A percentile compares a stretch with the other conserved stretches of the same genome.
phyloP scores from a whole-genome alignment of 2,113 vertebrate species.

The Plotosus lineatus region DNA sequence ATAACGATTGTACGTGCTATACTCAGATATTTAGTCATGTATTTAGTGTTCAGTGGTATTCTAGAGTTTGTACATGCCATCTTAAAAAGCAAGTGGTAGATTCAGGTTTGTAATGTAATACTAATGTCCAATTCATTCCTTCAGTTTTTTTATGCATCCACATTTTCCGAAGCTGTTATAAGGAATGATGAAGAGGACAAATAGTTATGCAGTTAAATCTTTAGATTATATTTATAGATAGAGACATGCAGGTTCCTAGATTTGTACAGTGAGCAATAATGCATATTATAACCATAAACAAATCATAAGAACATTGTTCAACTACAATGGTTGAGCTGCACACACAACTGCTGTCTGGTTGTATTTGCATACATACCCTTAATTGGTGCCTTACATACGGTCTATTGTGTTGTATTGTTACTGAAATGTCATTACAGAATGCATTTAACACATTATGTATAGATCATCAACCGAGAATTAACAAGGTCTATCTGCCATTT shows the following conservation, averaged over 20 bases:
- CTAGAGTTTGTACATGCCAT: not conserved
- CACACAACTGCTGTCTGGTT: slow-evolving; percentile 25
- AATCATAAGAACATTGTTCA: slow-evolving; percentile 36
- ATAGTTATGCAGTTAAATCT: slow-evolving; percentile 13
- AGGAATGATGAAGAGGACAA: slow-evolving; percentile 8
- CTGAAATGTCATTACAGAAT: not conserved
- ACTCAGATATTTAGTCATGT: slow-evolving; percentile 1
- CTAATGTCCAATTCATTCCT: slow-evolving; percentile 9
- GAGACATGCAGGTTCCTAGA: slow-evolving; percentile 17
- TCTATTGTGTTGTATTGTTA: slow-evolving; percentile 17
- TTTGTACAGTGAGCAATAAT: slow-evolving; percentile 65
- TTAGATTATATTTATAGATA: slow-evolving; percentile 24
- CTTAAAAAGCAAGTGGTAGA: slow-evolving; percentile 13
- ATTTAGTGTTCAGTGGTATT: slow-evolving; percentile 4
- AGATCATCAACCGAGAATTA: too few species aligned
- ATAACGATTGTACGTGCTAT: slow-evolving; percentile 8
- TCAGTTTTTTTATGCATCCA: not conserved
- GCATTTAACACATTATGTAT: slow-evolving; percentile 3
- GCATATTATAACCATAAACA: slow-evolving; percentile 44
- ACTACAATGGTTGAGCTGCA: slow-evolving; percentile 12
- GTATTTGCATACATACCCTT: slow-evolving; percentile 50
- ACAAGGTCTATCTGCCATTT: too few species aligned
- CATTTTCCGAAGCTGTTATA: not conserved
- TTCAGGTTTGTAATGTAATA: slow-evolving; percentile 3
- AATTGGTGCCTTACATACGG: slow-evolving; percentile 68